phyloP scores from a whole-genome alignment of 2,888 invertebrate genomes.

The Sinohyriopsis cumingii region DNA sequence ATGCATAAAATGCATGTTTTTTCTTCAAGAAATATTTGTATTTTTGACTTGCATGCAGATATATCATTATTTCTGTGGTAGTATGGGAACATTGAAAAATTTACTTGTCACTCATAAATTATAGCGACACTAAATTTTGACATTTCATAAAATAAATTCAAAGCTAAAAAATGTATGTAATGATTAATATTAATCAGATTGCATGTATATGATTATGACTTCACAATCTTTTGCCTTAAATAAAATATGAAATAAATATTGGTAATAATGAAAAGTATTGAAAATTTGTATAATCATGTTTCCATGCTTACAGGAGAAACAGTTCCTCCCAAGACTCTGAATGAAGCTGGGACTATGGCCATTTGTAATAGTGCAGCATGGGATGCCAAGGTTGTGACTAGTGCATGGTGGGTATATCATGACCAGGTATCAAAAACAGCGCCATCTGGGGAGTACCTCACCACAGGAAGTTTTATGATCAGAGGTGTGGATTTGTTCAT shows the following conservation, averaged over 20 bases:
- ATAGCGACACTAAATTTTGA: too few relatives aligned
- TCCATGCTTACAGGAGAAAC: slow-evolving; percentile 68
- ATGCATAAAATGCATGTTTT: neutral
- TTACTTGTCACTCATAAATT: too few relatives aligned
- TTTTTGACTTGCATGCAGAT: neutral
- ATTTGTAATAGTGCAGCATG: slow-evolving; percentile 93
- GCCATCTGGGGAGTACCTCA: slow-evolving; percentile 96
- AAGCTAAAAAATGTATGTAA: too few relatives aligned
- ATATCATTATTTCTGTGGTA: neutral
- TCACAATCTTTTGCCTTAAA: too few relatives aligned
- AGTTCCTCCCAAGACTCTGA: slow-evolving; percentile 94
- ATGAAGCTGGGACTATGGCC: slow-evolving; percentile 97
- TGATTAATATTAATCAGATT: too few relatives aligned
- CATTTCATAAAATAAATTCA: too few relatives aligned
- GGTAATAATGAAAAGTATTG: too few relatives aligned
- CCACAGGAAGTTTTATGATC: slow-evolving; percentile 79
- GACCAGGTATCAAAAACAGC: slow-evolving; percentile 97
- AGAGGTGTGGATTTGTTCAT: slow-evolving; percentile 70
- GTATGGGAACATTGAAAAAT: neutral
- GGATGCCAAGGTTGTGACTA: slow-evolving; percentile 97
- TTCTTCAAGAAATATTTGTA: neutral
- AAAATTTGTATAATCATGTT: too few relatives aligned
- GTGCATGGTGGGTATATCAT: slow-evolving; percentile 97
- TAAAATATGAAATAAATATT: too few relatives aligned
- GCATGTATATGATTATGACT: too few relatives aligned